Percentiles rank a stretch among this genome's conserved stretches.
phyloP scores from a whole-genome alignment of 1,140 invertebrate genomes.

The Cardiocondyla obscurior region DNA sequence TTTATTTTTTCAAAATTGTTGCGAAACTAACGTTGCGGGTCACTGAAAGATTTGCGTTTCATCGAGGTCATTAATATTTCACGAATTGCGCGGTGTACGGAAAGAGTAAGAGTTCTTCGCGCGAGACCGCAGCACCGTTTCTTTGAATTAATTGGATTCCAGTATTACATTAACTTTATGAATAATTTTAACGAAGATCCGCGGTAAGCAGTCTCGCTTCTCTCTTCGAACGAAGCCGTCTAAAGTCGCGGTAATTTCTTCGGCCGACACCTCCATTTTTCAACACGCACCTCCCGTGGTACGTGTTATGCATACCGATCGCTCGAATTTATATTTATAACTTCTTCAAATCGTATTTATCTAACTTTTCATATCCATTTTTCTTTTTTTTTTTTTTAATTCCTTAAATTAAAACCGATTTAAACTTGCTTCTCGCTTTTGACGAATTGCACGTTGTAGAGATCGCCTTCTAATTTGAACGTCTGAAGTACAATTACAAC shows the following conservation, averaged over 20 bases:
- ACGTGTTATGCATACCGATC: conserved; percentile 4
- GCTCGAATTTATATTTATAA: conserved; percentile 4
- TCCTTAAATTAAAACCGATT: neutral
- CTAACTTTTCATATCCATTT: too few relatives aligned
- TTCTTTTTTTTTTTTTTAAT: conserved; percentile 15
- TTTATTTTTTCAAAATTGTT: conserved; percentile 32
- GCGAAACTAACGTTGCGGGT: neutral
- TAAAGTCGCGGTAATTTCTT: conserved; percentile 13
- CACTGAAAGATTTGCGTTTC: conserved; percentile 49
- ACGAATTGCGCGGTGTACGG: neutral
- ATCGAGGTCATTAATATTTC: conserved; percentile 33
- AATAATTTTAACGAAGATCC: conserved; percentile 49
- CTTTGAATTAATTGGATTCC: conserved; percentile 58
- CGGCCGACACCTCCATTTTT: neutral
- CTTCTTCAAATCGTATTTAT: neutral
- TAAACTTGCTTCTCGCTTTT: neutral
- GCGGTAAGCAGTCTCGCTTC: conserved; percentile 15
- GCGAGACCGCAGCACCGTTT: neutral
- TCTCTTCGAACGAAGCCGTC: neutral
- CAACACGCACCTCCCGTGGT: neutral
- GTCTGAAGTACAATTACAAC: conserved; percentile 1
- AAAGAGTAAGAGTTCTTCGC: conserved; percentile 25
- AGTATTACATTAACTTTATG: conserved; percentile 58
- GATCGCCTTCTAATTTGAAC: neutral
- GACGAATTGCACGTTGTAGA: neutral